These are phyloP conservation scores for Castor canadensis DNA, from an alignment of 2,113 vertebrate species.

Conservation along the genomic window DNA sequence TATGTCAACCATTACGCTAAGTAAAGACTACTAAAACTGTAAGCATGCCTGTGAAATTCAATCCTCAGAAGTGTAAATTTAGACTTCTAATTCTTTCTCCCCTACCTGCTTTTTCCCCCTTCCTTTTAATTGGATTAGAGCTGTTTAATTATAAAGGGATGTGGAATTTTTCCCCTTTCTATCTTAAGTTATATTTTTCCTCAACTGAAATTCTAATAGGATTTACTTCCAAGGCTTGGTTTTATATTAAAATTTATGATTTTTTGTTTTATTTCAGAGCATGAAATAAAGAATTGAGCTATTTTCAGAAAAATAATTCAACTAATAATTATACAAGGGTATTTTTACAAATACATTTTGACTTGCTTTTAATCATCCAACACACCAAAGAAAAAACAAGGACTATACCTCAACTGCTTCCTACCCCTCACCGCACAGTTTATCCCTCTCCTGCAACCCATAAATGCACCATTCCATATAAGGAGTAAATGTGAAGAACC, in stretches of 20 bases:
- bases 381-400: neutral
- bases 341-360: neutral
- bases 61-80: constrained; percentile 60
- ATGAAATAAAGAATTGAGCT: constrained; percentile 4
- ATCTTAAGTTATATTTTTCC: neutral
- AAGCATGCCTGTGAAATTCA: constrained; percentile 62
- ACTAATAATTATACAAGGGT: neutral
- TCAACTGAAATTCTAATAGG: constrained; percentile 26
- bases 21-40: constrained; percentile 58
- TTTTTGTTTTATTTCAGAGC: neutral
- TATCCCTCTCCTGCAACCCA: neutral
- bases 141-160: constrained; percentile 53
- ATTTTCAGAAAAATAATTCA: neutral
- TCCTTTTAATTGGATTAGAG: constrained; percentile 64
- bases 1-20: constrained; percentile 38
- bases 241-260: neutral
- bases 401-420: neutral
- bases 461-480: neutral
- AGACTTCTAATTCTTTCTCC: constrained; percentile 49
- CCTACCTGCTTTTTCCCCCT: neutral
- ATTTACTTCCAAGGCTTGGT: neutral
- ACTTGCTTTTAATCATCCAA: neutral
- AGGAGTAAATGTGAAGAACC: constrained; percentile 6
- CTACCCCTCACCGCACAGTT: too few species aligned
- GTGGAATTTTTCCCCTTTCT: neutral